A percentile compares a stretch with the other conserved stretches of the same genome.
Evolutionary conservation across 2,797 vertebrate genomes (phyloP).

Genomic region (Alosa sapidissima): DNA sequence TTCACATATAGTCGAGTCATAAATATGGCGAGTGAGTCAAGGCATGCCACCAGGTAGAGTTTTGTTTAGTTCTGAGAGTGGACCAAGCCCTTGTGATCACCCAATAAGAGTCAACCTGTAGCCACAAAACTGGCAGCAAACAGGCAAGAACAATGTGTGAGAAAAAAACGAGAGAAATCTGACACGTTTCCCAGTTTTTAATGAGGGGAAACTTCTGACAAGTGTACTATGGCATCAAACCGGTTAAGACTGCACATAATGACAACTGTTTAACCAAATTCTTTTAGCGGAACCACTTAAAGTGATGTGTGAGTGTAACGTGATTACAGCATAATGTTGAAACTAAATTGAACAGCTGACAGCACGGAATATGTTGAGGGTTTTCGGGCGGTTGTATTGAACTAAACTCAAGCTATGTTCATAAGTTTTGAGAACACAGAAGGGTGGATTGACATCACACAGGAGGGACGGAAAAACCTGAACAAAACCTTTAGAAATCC

Average conservation of each 20-base stretch:
- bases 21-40: neutral
- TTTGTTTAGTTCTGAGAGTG: neutral
- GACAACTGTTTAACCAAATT: neutral
- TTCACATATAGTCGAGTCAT: neutral
- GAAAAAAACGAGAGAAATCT: neutral
- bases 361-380: neutral
- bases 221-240: neutral
- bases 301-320: too few relatives aligned
- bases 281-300: neutral
- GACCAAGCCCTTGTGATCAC: neutral
- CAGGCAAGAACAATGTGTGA: neutral
- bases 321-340: neutral
- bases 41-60: neutral
- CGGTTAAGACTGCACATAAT: neutral
- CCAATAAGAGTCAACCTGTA: neutral
- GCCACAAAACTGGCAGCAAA: neutral
- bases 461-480: constrained; percentile 12
- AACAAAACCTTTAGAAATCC: constrained; percentile 40
- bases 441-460: neutral
- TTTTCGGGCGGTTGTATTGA: neutral
- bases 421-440: neutral
- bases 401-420: neutral
- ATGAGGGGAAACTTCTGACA: neutral
- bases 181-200: neutral
- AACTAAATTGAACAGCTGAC: neutral